These are phyloP conservation scores for Drosophila histrio DNA, from an alignment of 2,888 invertebrate genomes.

Conservation along the genomic window DNA sequence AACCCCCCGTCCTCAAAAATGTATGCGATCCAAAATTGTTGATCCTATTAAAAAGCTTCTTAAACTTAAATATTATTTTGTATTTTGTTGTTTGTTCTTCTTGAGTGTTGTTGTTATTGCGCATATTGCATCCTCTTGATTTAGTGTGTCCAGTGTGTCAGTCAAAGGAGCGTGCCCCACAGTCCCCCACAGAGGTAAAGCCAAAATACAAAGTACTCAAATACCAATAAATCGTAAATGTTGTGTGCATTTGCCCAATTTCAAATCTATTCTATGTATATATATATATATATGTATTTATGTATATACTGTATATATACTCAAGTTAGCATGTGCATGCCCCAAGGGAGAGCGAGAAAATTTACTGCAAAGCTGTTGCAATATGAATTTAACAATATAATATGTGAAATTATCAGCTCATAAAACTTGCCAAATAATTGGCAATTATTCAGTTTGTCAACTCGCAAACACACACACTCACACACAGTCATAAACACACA, in stretches of 20 bases:
- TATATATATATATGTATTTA: constrained; percentile 25
- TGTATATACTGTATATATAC: constrained; percentile 50
- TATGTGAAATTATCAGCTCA: constrained; percentile 77
- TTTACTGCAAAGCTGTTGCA: constrained; percentile 48
- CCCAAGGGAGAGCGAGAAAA: constrained; percentile 23
- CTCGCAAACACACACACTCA: constrained; percentile 40
- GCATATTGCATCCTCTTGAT: constrained; percentile 71
- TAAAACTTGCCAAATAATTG: constrained; percentile 76
- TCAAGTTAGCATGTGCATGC: constrained; percentile 73
- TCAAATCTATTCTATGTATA: constrained; percentile 35
- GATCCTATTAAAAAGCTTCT: constrained; percentile 61
- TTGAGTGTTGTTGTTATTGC: constrained; percentile 58
- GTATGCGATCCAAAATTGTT: constrained; percentile 25
- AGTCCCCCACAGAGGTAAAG: constrained; percentile 64
- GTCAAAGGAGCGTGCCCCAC: constrained; percentile 65
- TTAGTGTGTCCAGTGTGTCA: constrained; percentile 68
- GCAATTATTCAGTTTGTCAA: constrained; percentile 80
- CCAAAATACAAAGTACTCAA: constrained; percentile 56
- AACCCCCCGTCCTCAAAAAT: constrained; percentile 4
- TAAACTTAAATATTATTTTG: constrained; percentile 63
- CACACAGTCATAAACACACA: constrained; percentile 23
- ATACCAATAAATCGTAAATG: constrained; percentile 73
- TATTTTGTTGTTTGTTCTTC: constrained; percentile 56
- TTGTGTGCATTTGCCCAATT: constrained; percentile 65
- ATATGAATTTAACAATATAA: constrained; percentile 64